Evolutionary conservation across 1,140 invertebrate species (phyloP), one percentile per base, ranked within the genome.

Genomic region (Drusus annulatus): DNA sequence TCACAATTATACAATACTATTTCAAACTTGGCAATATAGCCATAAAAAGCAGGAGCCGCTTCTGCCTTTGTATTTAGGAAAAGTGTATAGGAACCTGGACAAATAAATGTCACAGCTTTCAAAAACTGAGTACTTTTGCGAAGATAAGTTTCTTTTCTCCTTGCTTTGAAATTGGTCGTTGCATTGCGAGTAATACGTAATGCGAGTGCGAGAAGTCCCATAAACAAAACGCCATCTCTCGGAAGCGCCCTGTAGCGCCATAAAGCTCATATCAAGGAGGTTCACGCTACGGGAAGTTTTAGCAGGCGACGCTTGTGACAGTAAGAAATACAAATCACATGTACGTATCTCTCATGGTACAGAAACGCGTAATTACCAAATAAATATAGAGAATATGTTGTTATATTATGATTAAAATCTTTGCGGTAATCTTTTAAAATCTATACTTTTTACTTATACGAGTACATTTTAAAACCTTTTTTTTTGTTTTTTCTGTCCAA

Each of bases 301-400:
- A 74, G 75, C 63, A 54, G 76, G 76, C 80, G 76, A 62, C 56
- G 36, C 25, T 60, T 63, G 31, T 77, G 81, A 82, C 81, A 83
- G 76, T 83, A 83, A 83, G 81, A 83, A 73, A 80, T 80, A 83
- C 80, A 83, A 83, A 83, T 83, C 78, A 83, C 78, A 7, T 36
- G 31, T 36, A 73, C 28, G 78, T 80, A 83, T 80, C 81, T 83
- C 52, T 51, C 16, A 78, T 52, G 16, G 54, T 71, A 31, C 73
- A 76, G 31, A 23, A 60, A 76, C 54, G 23, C 36, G 45, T 7
- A 56, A 36, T 36, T 36, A 36, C 31, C 31, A 36, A 36, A 36
- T 36, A 36, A 36, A 36, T 76, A 45, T 16, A 21, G 25, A 5
- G 52, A 50, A 52, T 63, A 62, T n/a, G n/a, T 19, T 79, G 74